phyloP scores from a whole-genome alignment of 2,888 invertebrate genomes.

The Atethmia centrago region DNA sequence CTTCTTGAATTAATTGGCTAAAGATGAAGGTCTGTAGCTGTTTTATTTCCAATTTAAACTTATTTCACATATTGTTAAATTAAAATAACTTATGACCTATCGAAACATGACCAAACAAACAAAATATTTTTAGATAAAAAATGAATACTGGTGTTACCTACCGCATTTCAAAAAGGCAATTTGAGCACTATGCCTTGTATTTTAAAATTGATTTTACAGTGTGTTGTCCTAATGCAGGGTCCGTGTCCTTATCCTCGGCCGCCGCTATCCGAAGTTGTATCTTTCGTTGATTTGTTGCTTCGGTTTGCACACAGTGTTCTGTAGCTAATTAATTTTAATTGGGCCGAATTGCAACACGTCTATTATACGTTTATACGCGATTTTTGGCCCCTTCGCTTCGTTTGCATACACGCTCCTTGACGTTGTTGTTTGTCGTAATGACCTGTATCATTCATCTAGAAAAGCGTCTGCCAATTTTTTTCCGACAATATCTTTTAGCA shows the following conservation, averaged over 20 bases:
- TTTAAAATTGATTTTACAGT: constrained; percentile 71
- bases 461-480: constrained; percentile 55
- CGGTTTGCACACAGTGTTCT: constrained; percentile 84
- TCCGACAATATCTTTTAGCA: constrained; percentile 13
- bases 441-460: constrained; percentile 50
- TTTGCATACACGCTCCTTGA: constrained; percentile 60
- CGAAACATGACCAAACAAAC: constrained; percentile 45
- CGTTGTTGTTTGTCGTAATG: constrained; percentile 42
- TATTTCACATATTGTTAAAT: constrained; percentile 33
- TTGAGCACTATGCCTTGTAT: constrained; percentile 64
- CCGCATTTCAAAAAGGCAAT: constrained; percentile 48
- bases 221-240: constrained; percentile 66
- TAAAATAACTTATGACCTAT: constrained; percentile 40
- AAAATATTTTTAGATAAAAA: constrained; percentile 47
- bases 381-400: constrained; percentile 72
- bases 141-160: constrained; percentile 24
- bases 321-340: constrained; percentile 90
- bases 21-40: background rate
- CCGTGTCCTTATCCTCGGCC: constrained; percentile 79
- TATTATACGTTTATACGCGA: constrained; percentile 75
- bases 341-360: constrained; percentile 80
- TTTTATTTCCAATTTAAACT: constrained; percentile 22
- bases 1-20: constrained; percentile 32
- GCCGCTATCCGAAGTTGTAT: constrained; percentile 83
- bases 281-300: constrained; percentile 87